phyloP scores from a whole-genome alignment of 2,113 vertebrate genomes.

The Petromus typicus region DNA sequence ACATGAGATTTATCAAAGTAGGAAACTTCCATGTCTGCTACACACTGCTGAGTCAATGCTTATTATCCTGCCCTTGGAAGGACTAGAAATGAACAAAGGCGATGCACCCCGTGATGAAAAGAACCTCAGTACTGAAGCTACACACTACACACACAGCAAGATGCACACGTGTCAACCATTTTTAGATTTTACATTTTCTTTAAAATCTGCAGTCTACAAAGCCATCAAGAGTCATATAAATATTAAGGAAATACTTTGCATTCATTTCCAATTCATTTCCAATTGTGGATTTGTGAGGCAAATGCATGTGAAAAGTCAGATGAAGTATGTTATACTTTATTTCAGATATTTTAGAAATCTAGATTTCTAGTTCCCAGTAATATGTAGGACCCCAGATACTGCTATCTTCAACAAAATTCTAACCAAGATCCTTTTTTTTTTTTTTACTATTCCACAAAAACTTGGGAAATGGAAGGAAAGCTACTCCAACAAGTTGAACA shows the following conservation, averaged over 20 bases:
- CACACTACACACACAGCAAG: not conserved
- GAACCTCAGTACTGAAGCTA: not conserved
- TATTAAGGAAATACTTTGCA: not conserved
- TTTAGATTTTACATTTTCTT: not conserved
- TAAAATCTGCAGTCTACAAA: not conserved
- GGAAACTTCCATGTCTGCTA: not conserved
- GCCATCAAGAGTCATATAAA: not conserved
- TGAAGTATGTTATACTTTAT: not conserved
- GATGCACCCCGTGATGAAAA: not conserved
- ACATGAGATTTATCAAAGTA: not conserved
- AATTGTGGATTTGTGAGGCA: not conserved
- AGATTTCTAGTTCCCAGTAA: not conserved
- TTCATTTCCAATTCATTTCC: not conserved
- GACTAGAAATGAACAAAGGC: not conserved
- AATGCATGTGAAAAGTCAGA: not conserved
- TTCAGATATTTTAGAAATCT: not conserved
- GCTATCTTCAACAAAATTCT: conserved; percentile 30
- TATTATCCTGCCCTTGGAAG: not conserved
- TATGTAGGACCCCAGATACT: not conserved
- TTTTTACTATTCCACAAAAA: not conserved
- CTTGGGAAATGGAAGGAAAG: not conserved
- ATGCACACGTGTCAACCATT: not conserved
- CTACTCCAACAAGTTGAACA: not conserved
- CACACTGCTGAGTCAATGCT: not conserved
- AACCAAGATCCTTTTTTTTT: not conserved